phyloP scores from a whole-genome alignment of 2,113 vertebrate species.

The Hemicordylus capensis region DNA sequence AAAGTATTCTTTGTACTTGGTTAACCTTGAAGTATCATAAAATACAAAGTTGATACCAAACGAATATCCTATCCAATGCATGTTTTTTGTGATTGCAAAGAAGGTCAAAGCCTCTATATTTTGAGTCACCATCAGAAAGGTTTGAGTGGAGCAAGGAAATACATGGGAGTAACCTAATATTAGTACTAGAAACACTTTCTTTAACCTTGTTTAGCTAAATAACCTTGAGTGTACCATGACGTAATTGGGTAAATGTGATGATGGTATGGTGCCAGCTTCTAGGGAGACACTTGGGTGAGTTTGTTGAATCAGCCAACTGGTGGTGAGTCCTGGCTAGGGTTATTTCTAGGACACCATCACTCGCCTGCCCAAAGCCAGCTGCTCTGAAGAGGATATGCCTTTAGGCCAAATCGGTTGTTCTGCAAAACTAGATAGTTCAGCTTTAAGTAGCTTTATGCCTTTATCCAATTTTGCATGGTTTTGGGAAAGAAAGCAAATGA shows the following conservation, averaged over 20 bases:
- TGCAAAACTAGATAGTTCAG: neutral
- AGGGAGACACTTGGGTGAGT: neutral
- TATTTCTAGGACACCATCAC: neutral
- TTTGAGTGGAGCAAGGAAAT: neutral
- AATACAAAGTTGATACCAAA: neutral
- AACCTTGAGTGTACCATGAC: neutral
- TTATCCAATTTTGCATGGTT: neutral
- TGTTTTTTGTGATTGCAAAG: conserved; percentile 9
- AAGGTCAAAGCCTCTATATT: neutral
- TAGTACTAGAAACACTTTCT: conserved; percentile 17
- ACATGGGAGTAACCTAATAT: neutral
- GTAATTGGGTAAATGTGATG: conserved; percentile 8
- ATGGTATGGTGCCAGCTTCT: neutral
- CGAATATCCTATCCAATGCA: neutral
- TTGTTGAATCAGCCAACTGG: neutral
- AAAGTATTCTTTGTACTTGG: neutral
- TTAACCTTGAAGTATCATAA: neutral
- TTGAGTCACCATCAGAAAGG: conserved; percentile 1
- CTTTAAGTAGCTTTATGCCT: neutral
- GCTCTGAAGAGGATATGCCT: neutral
- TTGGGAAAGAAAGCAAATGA: neutral
- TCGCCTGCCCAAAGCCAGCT: neutral
- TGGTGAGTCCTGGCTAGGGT: neutral
- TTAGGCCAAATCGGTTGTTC: neutral
- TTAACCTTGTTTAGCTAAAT: conserved; percentile 39